Percentiles rank a stretch among this genome's conserved stretches.
These are phyloP conservation scores for Pachydiplax longipennis DNA, from an alignment of 2,888 invertebrate species.

Conservation along the genomic window DNA sequence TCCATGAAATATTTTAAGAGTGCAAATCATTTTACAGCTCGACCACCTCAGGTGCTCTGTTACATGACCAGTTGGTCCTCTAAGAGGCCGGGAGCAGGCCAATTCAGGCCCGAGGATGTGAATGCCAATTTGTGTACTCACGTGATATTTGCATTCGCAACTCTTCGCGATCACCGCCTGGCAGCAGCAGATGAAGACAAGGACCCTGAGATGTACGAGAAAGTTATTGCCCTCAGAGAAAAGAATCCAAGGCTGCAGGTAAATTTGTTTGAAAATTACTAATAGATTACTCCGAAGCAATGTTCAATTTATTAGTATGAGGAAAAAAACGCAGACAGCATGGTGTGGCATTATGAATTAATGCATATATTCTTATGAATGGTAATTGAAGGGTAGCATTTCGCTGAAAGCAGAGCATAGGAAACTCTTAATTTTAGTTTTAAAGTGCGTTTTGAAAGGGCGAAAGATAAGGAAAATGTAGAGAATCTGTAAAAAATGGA, in stretches of 20 bases:
- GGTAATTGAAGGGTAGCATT: no score
- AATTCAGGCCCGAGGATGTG: constrained; percentile 88
- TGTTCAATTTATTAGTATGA: neutral
- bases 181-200: constrained; percentile 77
- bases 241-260: constrained; percentile 89
- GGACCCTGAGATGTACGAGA: constrained; percentile 85
- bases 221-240: constrained; percentile 83
- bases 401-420: no score
- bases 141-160: constrained; percentile 93
- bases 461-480: no score
- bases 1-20: no score
- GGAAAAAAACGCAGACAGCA: no score
- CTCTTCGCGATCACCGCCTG: constrained; percentile 83
- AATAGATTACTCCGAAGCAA: neutral
- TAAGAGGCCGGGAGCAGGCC: constrained; percentile 86
- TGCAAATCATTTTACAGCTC: constrained; percentile 64
- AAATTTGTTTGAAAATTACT: constrained; percentile 48
- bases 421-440: no score
- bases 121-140: constrained; percentile 92
- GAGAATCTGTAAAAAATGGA: no score
- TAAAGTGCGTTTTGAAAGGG: no score
- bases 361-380: no score
- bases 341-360: no score
- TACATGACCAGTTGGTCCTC: constrained; percentile 97
- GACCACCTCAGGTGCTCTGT: constrained; percentile 88